Evolutionary conservation across 2,113 vertebrate species (phyloP), one percentile per base, ranked within the genome.

Genomic region (Macrotus californicus): DNA sequence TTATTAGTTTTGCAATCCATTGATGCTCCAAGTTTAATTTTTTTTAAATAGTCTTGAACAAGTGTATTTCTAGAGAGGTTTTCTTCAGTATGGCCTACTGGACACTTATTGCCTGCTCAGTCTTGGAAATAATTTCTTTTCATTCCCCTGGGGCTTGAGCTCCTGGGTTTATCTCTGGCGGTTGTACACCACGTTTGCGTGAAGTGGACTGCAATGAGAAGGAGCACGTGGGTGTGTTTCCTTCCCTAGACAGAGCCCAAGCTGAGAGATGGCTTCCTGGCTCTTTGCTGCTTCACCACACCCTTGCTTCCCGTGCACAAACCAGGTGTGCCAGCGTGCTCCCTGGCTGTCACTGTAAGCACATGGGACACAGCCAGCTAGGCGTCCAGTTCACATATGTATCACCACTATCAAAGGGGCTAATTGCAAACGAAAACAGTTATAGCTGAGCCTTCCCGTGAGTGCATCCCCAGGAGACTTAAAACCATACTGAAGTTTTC

Each of bases 321-420:
- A 1, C 15, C 69, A 3, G 10, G 0, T 7, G 2, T 6, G 22
- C 24, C n/a, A 6, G 4, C 31, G 2, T 64, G 43, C 66, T 19
- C 56, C 29, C 43, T 19, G 18, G 21, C 6, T 43, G 11, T 46
- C 64, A 2, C 12, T 5, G 0, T 8, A 9, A 11, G 26, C 75
- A 11, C 2, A 4, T 34, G 41, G 61, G 39, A 26, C 34, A 21
- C 29, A 61, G 50, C n/a, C 22, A 6, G 22, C 13, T 0, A 2
- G 9, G 24, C 26, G 26, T 2, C 16, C 52, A 4, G 6, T 39
- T 72, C 26, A 24, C 41, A 4, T 21, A 31, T 29, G 9, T 22
- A 0, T 14, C 31, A 26, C 16, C 26, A 36, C 39, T 34, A 21
- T 59, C 1, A 2, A 12, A 41, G 29, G 31, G 18, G 8, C 13